Percentiles rank a stretch among this genome's conserved stretches.
These are phyloP conservation scores for Dryocosmus kuriphilus DNA, from an alignment of 2,888 invertebrate species.

Conservation along the genomic window DNA sequence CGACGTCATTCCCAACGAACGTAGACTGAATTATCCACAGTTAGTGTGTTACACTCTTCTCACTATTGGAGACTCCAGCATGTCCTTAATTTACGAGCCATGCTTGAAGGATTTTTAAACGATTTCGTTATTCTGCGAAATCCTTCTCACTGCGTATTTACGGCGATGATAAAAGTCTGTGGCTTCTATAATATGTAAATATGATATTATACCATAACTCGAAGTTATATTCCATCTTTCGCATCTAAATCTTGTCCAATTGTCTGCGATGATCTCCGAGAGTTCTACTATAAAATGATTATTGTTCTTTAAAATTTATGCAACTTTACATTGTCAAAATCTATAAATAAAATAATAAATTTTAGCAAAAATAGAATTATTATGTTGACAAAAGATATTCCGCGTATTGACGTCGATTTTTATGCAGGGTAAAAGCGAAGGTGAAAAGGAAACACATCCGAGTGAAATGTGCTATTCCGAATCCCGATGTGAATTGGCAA, in stretches of 20 bases:
- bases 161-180: slow-evolving; percentile 38
- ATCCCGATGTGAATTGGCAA: slow-evolving; percentile 72
- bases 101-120: slow-evolving; percentile 47
- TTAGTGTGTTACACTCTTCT: slow-evolving; percentile 50
- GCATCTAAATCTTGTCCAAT: background rate
- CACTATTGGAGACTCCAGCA: slow-evolving; percentile 48
- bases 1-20: slow-evolving; percentile 52
- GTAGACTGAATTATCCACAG: slow-evolving; percentile 51
- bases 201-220: slow-evolving; percentile 12
- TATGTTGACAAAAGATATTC: background rate
- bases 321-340: no score
- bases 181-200: slow-evolving; percentile 33
- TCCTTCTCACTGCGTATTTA: slow-evolving; percentile 40
- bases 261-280: background rate
- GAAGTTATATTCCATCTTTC: background rate
- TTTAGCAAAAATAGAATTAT: background rate
- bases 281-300: background rate
- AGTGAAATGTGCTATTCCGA: slow-evolving; percentile 47
- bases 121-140: slow-evolving; percentile 47
- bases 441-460: background rate
- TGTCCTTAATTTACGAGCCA: slow-evolving; percentile 52
- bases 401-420: background rate
- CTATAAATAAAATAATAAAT: background rate
- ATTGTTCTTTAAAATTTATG: background rate
- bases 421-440: background rate